These are phyloP conservation scores for Corydoras sp. DNA, from an alignment of 2,113 vertebrate genomes.

Conservation along the genomic window DNA sequence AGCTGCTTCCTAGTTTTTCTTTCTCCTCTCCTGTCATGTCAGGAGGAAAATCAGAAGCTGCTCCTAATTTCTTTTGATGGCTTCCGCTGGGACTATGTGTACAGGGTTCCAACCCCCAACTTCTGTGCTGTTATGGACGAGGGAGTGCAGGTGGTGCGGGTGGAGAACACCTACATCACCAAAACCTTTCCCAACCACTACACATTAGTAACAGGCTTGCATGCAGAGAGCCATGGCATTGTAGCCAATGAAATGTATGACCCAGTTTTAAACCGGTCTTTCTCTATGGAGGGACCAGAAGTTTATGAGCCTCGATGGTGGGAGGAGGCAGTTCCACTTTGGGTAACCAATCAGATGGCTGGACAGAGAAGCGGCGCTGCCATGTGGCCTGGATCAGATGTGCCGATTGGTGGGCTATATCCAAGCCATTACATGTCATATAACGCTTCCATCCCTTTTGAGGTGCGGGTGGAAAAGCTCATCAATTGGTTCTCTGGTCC, in stretches of 20 bases:
- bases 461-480: conserved; percentile 71
- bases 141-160: conserved; percentile 81
- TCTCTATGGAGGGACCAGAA: conserved; percentile 74
- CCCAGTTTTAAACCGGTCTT: conserved; percentile 70
- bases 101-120: conserved; percentile 78
- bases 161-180: conserved; percentile 85
- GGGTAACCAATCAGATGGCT: conserved; percentile 80
- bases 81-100: conserved; percentile 89
- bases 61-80: conserved; percentile 94
- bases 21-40: conserved; percentile 20
- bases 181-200: conserved; percentile 98
- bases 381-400: conserved; percentile 90
- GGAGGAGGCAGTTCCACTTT: conserved; percentile 81
- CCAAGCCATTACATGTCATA: conserved; percentile 75
- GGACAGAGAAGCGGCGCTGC: conserved; percentile 77
- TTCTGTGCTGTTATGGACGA: conserved; percentile 74
- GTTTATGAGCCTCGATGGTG: conserved; percentile 78
- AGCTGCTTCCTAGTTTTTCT: conserved; percentile 32
- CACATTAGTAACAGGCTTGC: conserved; percentile 88
- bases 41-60: conserved; percentile 49
- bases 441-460: conserved; percentile 75
- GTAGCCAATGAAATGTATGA: conserved; percentile 89
- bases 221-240: conserved; percentile 90
- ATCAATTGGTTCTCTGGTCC: conserved; percentile 77
- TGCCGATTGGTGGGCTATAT: conserved; percentile 72